Percentiles rank a stretch among this genome's conserved stretches.
phyloP scores from a whole-genome alignment of 2,113 vertebrate species.

The Erinaceus europaeus region DNA sequence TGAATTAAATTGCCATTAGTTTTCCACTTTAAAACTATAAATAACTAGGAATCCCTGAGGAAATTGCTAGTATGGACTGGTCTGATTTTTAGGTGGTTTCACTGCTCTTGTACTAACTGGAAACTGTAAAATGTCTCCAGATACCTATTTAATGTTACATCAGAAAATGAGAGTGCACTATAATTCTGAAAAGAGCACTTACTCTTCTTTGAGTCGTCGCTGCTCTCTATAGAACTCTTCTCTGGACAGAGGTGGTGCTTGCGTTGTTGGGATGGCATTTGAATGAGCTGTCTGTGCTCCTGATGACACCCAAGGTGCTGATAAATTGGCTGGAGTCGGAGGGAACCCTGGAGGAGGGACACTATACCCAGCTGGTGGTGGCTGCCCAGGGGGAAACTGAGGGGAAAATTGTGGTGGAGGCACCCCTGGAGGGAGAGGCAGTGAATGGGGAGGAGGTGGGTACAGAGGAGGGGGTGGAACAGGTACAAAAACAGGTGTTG shows the following conservation, averaged over 20 bases:
- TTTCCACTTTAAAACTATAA: constrained; percentile 79
- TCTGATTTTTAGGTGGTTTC: constrained; percentile 78
- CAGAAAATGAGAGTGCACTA: constrained; percentile 69
- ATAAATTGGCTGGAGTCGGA: constrained; percentile 86
- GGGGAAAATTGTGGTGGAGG: constrained; percentile 87
- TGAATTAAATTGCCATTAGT: constrained; percentile 80
- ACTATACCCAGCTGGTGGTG: constrained; percentile 86
- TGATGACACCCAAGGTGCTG: constrained; percentile 89
- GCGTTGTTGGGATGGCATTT: constrained; percentile 84
- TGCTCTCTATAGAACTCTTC: constrained; percentile 96
- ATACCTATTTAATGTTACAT: constrained; percentile 74
- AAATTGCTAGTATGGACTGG: constrained; percentile 75
- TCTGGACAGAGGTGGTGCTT: constrained; percentile 90
- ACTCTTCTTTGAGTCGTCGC: constrained; percentile 93
- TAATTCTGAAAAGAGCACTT: constrained; percentile 80
- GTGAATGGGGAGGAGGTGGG: constrained; percentile 87
- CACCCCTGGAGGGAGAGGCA: constrained; percentile 88
- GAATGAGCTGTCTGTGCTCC: constrained; percentile 85
- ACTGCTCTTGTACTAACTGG: constrained; percentile 70
- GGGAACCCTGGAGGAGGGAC: constrained; percentile 93
- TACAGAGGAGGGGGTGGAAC: constrained; percentile 87
- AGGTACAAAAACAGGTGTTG: constrained; percentile 86
- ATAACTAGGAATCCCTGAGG: constrained; percentile 78
- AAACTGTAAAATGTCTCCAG: constrained; percentile 73
- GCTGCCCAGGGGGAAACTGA: constrained; percentile 90